Evolutionary conservation across 2,888 invertebrate genomes (phyloP), one percentile per base, ranked within the genome.

Genomic region (Ectemnius continuus): DNA sequence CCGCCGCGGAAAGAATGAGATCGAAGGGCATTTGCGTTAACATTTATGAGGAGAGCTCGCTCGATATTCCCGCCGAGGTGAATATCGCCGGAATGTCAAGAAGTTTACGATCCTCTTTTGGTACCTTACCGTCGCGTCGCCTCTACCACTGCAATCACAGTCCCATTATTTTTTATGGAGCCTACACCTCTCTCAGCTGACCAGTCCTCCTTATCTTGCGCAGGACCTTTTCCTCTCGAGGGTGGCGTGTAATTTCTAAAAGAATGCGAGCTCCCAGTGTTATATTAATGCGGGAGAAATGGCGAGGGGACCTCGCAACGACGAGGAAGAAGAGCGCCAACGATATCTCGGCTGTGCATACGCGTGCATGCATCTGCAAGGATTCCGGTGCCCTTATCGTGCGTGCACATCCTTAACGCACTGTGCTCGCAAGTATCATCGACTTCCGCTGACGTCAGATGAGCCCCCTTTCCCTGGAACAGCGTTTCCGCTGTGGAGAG

Each of bases 401-500:
- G 56, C 60, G 57, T 56, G 70, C 76, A 72, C 81, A 76, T 80
- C 80, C 80, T 81, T 72, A 74, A 78, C 65, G 63, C 63, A 48
- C 46, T 62, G 57, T 66, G 73, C 65, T 81, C 66, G 70, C 72
- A 75, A 72, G 66, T 83, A 83, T 83, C 76, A 69, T 77, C 70
- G 61, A 73, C 80, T 82, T 83, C 83, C 83, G 80, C 67, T 83
- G 79, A 82, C 78, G 79, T 76, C 75, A 76, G 61, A 62, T 58
- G 71, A 36, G 5, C 72, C 64, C 74, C 71, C 78, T 74, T 82
- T 75, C 73, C 64, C 70, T 61, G 61, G 69, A 66, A 73, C 66
- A 60, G 18, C 63, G 67, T 66, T 79, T 83, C 83, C 81, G 77
- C 61, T 58, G 65, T 46, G 61, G 62, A 70, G 71, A 79, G 68